Base-by-base conservation (phyloP, 1,140 invertebrate species). In the Drosophila navojoa region DNA sequence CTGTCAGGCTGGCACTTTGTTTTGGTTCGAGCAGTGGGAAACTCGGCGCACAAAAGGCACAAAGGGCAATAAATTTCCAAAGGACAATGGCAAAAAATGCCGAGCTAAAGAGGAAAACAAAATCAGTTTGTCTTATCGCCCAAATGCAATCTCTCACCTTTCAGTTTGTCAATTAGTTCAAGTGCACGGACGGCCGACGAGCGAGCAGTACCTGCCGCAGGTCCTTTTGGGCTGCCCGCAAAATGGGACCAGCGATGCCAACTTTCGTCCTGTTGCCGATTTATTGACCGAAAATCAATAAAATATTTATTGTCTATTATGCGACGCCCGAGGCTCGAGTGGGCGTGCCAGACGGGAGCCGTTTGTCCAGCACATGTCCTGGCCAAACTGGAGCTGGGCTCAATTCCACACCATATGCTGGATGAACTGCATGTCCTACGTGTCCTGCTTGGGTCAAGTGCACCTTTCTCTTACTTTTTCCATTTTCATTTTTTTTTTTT, bases 91-190 rank as follows among this genome's bases (percentile, higher is more conserved):
- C 60, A 53, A 44, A 74, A 60, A 73, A 62, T 40, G 42, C 16
- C 35, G 54, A 29, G 11, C 45, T 52, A 32, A 38, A 55, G 32
- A 38, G 27, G 29, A 15, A 50, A 52, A 40, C 19, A 50, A 68
- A 81, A 81, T 76, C 77, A 71, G 68, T 75, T 81, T 72, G 54
- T 84, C 64, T 87, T 87, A 87, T 87, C 84, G 70, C 76, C 45
- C 69, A 77, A 84, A 81, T 89, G 84, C 84, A 70, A 87, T 87
- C 84, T 89, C 82, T 84, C 84, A 87, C 85, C 84, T 87, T 90
- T 87, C 84, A 87, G 64, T 61, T 80, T 77, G 84, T 87, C 84
- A 87, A 87, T 87, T 87, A 87, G 84, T 87, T 87, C 84, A 87
- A 87, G 84, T 84, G 85, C 79, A 67, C 15, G 13, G 40, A 2